Evolutionary conservation across 2,113 vertebrate species (phyloP).

Genomic region (Oreotrochilus melanogaster): DNA sequence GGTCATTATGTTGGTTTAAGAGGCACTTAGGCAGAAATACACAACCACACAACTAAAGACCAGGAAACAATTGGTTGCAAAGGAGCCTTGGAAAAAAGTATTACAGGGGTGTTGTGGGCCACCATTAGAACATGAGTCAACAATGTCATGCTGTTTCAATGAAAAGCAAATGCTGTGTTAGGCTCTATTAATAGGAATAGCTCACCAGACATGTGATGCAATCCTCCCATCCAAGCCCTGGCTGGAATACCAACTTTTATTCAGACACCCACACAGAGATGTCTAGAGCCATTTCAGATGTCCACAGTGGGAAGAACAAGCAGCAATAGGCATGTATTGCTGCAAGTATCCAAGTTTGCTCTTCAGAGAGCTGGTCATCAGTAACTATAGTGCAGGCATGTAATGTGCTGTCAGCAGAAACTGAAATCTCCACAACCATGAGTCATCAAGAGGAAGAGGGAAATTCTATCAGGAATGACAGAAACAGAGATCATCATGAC

Average conservation of each 20-base stretch:
- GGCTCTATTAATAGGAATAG: background rate
- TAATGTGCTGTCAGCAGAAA: background rate
- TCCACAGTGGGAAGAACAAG: background rate
- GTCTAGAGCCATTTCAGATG: background rate
- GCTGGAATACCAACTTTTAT: conserved; percentile 16
- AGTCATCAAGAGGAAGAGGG: background rate
- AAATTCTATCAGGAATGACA: background rate
- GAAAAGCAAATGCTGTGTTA: background rate
- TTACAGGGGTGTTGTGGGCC: background rate
- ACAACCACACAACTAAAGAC: background rate
- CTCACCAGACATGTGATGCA: background rate
- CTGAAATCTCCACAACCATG: background rate
- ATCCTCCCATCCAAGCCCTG: background rate
- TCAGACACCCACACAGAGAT: background rate
- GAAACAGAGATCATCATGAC: background rate
- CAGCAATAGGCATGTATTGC: background rate
- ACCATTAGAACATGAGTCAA: background rate
- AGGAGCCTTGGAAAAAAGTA: background rate
- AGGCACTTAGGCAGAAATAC: background rate
- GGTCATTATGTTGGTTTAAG: background rate
- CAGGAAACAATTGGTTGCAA: background rate
- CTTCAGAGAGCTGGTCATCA: background rate
- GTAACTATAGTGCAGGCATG: background rate
- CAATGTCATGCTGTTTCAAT: background rate
- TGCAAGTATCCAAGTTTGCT: background rate